These are phyloP conservation scores for Actinia tenebrosa DNA, from an alignment of 64 coral and sea anemone species.

Conservation along the genomic window DNA sequence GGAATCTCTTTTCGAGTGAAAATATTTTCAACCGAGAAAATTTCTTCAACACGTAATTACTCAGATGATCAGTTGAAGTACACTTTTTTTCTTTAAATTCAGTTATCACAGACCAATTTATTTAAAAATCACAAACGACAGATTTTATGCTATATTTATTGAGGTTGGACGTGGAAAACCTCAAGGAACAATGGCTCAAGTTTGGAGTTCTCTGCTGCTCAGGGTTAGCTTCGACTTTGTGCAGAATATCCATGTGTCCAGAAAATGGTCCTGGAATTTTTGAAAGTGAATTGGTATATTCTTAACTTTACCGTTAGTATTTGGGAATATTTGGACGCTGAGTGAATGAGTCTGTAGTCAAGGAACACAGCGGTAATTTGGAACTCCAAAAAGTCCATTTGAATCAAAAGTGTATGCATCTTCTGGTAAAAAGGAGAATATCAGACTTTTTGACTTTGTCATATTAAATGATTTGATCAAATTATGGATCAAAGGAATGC, in stretches of 20 bases:
- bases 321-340: too few relatives aligned
- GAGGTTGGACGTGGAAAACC: neutral
- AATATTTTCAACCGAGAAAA: neutral
- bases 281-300: too few relatives aligned
- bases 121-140: neutral
- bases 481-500: neutral
- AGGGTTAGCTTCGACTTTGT: too few relatives aligned
- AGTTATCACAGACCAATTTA: neutral
- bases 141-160: neutral
- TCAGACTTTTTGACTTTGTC: too few relatives aligned
- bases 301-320: too few relatives aligned
- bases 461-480: neutral
- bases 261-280: too few relatives aligned
- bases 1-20: constrained; percentile 67
- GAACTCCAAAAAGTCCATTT: too few relatives aligned
- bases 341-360: too few relatives aligned
- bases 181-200: neutral
- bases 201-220: too few relatives aligned
- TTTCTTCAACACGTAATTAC: neutral
- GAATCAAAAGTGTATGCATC: neutral
- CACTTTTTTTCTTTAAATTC: too few relatives aligned
- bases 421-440: neutral
- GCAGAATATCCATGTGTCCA: too few relatives aligned
- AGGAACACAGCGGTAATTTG: too few relatives aligned
- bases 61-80: neutral